Conservation (phyloP, 1,140 invertebrate species). For the Rhynchophorus ferrugineus region DNA sequence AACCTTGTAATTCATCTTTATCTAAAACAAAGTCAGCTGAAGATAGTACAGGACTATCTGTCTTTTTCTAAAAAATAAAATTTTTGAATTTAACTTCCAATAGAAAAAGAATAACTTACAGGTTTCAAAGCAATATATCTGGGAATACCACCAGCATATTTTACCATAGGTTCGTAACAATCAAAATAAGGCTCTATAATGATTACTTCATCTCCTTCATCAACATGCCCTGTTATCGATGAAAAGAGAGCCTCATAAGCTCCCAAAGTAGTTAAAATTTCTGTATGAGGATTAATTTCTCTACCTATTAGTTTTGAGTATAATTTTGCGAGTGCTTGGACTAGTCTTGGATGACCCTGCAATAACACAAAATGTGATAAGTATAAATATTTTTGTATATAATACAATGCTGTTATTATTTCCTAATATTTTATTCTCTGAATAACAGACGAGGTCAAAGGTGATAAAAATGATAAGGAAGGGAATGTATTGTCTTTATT, state of each 20-base stretch:
- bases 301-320: conserved; percentile 73
- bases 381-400: no score
- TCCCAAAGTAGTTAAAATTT: conserved; percentile 83
- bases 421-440: no score
- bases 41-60: conserved; percentile 25
- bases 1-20: conserved; percentile 64
- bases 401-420: no score
- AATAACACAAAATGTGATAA: no score
- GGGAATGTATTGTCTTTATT: no score
- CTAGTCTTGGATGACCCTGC: conserved; percentile 78
- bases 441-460: no score
- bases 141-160: conserved; percentile 75
- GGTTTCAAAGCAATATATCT: conserved; percentile 83
- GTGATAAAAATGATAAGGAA: no score
- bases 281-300: conserved; percentile 50
- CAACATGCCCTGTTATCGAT: conserved; percentile 71
- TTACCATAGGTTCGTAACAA: conserved; percentile 94
- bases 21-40: conserved; percentile 90
- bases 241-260: conserved; percentile 90
- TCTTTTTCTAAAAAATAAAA: conserved; percentile 23
- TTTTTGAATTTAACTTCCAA: no score
- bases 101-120: no score
- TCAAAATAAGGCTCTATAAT: conserved; percentile 99
- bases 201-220: conserved; percentile 58
- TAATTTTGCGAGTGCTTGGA: conserved; percentile 74